Percentiles rank a stretch among this genome's conserved stretches.
These are phyloP conservation scores for Phrynosoma platyrhinos DNA, from an alignment of 2,113 vertebrate genomes.

Conservation along the genomic window DNA sequence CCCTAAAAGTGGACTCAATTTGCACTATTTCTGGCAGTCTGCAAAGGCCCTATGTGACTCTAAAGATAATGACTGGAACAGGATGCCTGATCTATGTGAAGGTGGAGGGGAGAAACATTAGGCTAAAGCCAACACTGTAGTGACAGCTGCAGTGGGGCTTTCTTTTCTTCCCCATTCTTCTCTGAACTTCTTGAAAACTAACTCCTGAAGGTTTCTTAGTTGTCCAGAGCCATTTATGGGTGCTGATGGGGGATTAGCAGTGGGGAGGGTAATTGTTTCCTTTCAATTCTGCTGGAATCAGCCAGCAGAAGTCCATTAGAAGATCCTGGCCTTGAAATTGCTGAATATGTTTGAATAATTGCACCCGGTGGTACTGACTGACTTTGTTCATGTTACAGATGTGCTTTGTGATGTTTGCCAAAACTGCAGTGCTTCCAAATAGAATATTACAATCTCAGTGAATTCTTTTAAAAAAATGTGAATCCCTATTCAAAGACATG, in stretches of 20 bases:
- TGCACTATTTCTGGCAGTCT: too few species aligned
- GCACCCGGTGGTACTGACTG: not conserved
- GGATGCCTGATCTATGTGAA: too few species aligned
- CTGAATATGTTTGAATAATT: not conserved
- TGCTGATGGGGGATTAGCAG: not conserved
- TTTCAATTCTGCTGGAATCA: not conserved
- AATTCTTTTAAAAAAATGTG: too few species aligned
- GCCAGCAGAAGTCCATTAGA: not conserved
- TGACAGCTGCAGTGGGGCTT: not conserved
- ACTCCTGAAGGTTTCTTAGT: not conserved
- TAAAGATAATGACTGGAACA: not conserved
- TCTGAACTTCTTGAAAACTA: not conserved
- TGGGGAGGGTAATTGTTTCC: not conserved
- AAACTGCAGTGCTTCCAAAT: not conserved
- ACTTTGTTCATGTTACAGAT: not conserved
- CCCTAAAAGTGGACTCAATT: too few species aligned
- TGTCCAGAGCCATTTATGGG: not conserved
- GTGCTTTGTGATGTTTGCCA: not conserved
- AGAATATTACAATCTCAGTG: not conserved
- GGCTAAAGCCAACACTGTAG: not conserved
- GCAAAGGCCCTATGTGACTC: too few species aligned
- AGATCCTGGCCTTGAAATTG: not conserved
- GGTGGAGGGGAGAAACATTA: not conserved
- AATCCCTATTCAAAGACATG: too few species aligned
- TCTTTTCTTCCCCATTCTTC: not conserved